Conservation (phyloP, 1,140 invertebrate genomes). For the Penaeus indicus region DNA sequence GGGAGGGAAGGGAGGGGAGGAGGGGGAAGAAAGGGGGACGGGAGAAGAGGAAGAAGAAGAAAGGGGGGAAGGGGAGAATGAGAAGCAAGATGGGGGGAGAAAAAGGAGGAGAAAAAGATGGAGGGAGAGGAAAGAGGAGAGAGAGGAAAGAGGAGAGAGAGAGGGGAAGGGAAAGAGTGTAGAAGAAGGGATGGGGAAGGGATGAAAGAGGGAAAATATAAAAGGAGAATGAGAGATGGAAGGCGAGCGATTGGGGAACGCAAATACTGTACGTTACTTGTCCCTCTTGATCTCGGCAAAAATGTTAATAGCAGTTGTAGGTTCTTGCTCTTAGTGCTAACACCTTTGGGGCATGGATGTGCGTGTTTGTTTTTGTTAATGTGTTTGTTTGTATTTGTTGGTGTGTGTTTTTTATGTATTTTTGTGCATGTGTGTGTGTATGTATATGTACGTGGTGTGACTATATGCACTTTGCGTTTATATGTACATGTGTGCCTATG, state of each 20-base stretch:
- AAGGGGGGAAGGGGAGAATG: not conserved
- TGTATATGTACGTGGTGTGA: not conserved
- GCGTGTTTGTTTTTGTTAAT: not conserved
- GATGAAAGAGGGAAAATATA: no score
- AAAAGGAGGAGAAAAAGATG: not conserved
- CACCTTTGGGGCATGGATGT: not conserved
- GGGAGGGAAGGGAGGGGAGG: no score
- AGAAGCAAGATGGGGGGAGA: not conserved
- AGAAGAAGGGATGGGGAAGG: no score
- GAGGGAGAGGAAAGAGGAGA: not conserved
- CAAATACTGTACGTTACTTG: no score
- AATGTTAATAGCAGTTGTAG: no score
- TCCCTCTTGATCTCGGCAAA: no score
- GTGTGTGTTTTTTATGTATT: not conserved
- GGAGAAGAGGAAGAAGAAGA: not conserved
- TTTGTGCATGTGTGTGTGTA: not conserved
- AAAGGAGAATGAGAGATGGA: no score
- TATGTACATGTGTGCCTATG: not conserved
- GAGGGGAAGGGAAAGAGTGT: no score
- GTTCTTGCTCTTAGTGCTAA: no score
- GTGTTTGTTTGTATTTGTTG: not conserved
- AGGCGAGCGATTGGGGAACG: no score
- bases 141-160: not conserved
- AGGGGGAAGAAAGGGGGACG: not conserved
- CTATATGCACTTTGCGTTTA: not conserved